These are phyloP conservation scores for Lepidurus packardi DNA, from an alignment of 1,140 invertebrate species.

Conservation along the genomic window DNA sequence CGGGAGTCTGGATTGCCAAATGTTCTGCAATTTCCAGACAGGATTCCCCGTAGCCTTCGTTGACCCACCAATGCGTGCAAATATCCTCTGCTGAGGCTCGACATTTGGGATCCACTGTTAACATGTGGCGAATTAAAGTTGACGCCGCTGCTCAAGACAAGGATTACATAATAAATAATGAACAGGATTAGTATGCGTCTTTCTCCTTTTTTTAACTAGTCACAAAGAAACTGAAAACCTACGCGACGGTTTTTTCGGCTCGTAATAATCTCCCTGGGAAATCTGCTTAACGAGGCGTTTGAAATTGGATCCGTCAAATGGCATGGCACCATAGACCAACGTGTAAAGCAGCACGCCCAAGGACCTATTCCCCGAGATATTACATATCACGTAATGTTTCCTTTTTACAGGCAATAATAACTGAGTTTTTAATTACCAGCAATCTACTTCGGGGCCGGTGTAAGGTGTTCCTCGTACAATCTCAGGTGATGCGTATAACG, in stretches of 20 bases:
- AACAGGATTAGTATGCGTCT: constrained; percentile 25
- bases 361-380: constrained; percentile 62
- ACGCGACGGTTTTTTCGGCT: constrained; percentile 90
- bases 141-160: constrained; percentile 69
- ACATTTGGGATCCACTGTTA: constrained; percentile 82
- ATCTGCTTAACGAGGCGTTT: constrained; percentile 95
- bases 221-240: constrained; percentile 44
- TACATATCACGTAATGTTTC: too few species aligned
- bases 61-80: constrained; percentile 87
- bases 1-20: constrained; percentile 80
- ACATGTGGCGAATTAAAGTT: constrained; percentile 84
- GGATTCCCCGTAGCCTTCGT: constrained; percentile 73
- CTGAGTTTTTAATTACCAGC: constrained; percentile 42
- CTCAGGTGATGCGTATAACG: constrained; percentile 96
- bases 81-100: constrained; percentile 90
- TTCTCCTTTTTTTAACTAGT: constrained; percentile 31
- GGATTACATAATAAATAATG: constrained; percentile 27
- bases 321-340: constrained; percentile 98
- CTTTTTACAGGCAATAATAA: not conserved
- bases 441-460: constrained; percentile 81
- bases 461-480: constrained; percentile 97
- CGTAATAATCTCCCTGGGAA: constrained; percentile 92
- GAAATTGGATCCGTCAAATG: constrained; percentile 98
- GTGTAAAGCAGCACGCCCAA: constrained; percentile 95
- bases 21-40: constrained; percentile 82